Base-by-base conservation (phyloP, 1,140 invertebrate species). In the Cephus cinctus region DNA sequence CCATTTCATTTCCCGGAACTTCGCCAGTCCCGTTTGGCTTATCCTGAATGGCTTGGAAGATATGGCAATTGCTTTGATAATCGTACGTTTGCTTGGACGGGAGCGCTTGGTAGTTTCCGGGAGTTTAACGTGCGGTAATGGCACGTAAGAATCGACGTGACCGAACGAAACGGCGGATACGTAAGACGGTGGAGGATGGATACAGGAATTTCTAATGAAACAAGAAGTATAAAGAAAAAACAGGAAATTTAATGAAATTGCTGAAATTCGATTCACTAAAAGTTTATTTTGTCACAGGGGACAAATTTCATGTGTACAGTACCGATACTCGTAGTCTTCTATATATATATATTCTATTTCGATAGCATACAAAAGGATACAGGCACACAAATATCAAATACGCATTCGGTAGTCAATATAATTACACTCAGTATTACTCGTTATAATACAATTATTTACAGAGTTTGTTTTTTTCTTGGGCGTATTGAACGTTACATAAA, bases 301-400 rank as follows among this genome's bases (percentile, higher is more conserved):
- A 69, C 64, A 63, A 67, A 59, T 65, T 57, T 67, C 62, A 64
- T 65, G 57, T 63, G 61, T 67, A 70, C 59, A 61, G 63, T 71
- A 71, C 63, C 61, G 57, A 63, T 67, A 65, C 54, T 67, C 60
- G 59, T 65, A 61, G 62, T 68, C 57, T 52, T 61, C 64, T 73
- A 72, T 69, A 72, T 73, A 72, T 66, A 52, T 65, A 58, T 67
- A 62, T 64, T 61, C 61, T 70, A 72, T 70, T 59, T 72, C 59
- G 60, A 54, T 72, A 73, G 72, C 69, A 73, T 71, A 73, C 69
- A 75, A 75, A 73, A 73, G 66, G 62, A 69, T 75, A 73, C 71
- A 75, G 72, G 72, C 72, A 75, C 72, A 75, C 72, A 73, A 70
- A 75, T 75, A 75, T 75, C 69, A 72, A 73, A 75, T 72, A 73